Percentiles rank a stretch among this genome's conserved stretches.
Conservation (phyloP, 2,797 vertebrate species). For the Galago senegalensis region DNA sequence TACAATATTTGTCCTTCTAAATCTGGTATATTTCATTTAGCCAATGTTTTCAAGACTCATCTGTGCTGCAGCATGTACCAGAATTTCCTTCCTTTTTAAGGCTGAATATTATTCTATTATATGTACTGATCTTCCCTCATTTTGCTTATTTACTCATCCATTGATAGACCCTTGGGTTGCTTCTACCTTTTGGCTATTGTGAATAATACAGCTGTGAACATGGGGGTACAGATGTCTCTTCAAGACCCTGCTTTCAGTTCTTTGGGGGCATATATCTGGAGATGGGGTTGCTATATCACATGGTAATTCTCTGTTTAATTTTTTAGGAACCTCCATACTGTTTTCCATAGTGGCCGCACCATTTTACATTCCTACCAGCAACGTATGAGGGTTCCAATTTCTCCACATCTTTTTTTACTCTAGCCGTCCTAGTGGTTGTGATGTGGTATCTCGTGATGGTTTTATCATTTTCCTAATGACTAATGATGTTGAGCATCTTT, state of each 20-base stretch:
- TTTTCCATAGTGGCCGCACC: background rate
- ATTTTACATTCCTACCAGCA: background rate
- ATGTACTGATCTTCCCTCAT: background rate
- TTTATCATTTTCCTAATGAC: background rate
- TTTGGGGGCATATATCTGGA: background rate
- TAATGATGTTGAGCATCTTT: background rate
- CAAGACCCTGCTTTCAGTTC: background rate
- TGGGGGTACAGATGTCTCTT: background rate
- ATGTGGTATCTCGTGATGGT: background rate
- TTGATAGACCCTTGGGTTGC: background rate
- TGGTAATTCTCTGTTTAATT: background rate
- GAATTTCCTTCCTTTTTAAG: background rate
- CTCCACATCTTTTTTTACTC: background rate
- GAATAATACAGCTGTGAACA: background rate
- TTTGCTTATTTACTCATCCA: background rate
- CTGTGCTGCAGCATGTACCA: background rate
- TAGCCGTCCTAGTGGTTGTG: background rate
- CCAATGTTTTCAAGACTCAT: background rate
- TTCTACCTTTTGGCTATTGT: background rate
- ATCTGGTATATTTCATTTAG: background rate
- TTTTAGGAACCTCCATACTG: background rate
- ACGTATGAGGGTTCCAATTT: background rate
- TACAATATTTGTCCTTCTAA: background rate
- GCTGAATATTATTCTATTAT: background rate
- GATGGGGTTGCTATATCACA: background rate